Base-by-base conservation (phyloP, 2,797 vertebrate genomes). In the Gadopsis bispinosus region DNA sequence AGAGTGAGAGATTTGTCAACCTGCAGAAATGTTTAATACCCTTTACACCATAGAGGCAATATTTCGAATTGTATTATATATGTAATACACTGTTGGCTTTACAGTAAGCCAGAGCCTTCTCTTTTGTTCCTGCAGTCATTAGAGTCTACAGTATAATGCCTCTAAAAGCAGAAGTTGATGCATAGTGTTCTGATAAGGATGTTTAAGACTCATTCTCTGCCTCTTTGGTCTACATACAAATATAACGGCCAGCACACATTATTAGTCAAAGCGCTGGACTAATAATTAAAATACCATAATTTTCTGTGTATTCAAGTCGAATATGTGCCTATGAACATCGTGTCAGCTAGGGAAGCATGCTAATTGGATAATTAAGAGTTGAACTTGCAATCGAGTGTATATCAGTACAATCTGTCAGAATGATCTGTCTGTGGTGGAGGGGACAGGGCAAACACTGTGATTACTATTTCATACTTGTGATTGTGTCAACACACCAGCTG, bases 311-410 rank as follows among this genome's bases (percentile, higher is more conserved):
- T 74, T 74, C 10, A 48, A 69, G 66, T 74, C 69, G 37, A 84
- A 75, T 73, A 50, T 61, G 73, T 73, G 63, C 68, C 58, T 35
- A 37, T 76, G 73, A 79, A 77, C 22, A 77, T 31, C 16, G 26
- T 69, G 50, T 62, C 66, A 73, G 41, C 75, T 41, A 29, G 33
- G 59, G n/a, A 59, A 26, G 47, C 22, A 22, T 39, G 14, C 41
- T 74, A 59, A 80, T 68, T 74, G 55, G 56, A 80, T 68, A 63
- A 77, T 79, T 81, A 66, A 51, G 13, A 54, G 31, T 56, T 58
- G n/a, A 79, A 78, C 48, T 78, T 65, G 41, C 45, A 56, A 33
- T 35, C 29, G n/a, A 51, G 53, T 20, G 29, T 33, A 31, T 62
- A 60, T 73, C 59, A 68, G 29, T 35, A 50, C 5, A 31, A 50